Conservation (phyloP, 2,797 vertebrate species). For the Sitta carolinensis region DNA sequence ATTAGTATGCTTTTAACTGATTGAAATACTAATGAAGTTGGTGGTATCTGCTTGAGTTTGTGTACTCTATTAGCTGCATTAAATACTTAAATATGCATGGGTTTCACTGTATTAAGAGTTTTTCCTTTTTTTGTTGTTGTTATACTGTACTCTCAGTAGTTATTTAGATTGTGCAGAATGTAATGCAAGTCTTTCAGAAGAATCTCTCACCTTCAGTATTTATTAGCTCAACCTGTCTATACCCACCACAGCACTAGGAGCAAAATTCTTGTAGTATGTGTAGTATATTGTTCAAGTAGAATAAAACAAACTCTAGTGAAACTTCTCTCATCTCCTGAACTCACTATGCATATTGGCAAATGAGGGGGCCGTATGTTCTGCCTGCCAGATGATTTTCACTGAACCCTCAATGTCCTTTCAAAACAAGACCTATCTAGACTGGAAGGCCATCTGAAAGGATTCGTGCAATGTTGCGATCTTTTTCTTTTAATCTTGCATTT, state of each 20-base stretch:
- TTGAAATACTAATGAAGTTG: neutral
- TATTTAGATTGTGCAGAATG: neutral
- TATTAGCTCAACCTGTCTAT: neutral
- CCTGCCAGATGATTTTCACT: neutral
- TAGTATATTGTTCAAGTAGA: neutral
- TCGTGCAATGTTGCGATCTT: neutral
- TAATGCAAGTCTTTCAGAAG: neutral
- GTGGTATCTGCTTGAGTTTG: neutral
- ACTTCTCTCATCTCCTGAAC: neutral
- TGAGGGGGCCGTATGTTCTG: neutral
- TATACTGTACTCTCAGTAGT: neutral
- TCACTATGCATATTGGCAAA: neutral
- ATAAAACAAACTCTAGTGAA: neutral
- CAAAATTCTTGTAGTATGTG: neutral
- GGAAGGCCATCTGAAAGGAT: neutral
- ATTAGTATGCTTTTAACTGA: neutral
- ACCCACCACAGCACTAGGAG: accelerated
- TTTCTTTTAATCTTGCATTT: neutral
- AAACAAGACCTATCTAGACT: neutral
- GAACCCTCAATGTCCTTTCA: neutral
- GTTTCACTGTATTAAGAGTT: neutral
- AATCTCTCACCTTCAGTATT: neutral
- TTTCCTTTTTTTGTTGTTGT: neutral
- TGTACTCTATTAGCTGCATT: neutral
- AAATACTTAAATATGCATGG: neutral